Evolutionary conservation across 2,797 vertebrate species (phyloP).

Genomic region (Calcarius lapponicus): DNA sequence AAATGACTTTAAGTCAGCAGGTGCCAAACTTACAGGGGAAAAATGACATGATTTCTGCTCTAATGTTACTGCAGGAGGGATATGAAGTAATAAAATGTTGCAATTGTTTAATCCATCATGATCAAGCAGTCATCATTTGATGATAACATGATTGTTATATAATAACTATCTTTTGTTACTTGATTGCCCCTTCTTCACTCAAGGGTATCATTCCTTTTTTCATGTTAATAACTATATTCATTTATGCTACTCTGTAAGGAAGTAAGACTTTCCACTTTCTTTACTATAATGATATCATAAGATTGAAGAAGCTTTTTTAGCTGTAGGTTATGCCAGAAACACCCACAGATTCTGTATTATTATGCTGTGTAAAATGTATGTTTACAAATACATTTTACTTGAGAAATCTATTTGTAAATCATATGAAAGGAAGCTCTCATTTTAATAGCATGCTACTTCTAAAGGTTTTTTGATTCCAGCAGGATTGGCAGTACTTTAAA

Average conservation of each 20-base stretch:
- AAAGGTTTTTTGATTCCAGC: neutral
- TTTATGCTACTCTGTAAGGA: conserved; percentile 5
- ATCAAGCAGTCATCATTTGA: conserved; percentile 54
- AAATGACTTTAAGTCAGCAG: conserved; percentile 45
- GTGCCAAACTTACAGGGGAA: conserved; percentile 42
- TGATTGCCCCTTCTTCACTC: conserved; percentile 49
- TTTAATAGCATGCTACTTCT: neutral
- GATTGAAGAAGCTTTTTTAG: neutral
- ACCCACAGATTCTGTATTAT: neutral
- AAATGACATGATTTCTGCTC: conserved; percentile 23
- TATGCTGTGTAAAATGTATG: too few species aligned
- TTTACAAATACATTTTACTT: neutral
- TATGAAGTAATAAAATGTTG: conserved; percentile 58
- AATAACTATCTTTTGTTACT: conserved; percentile 58
- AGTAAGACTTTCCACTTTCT: neutral
- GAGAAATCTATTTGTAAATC: neutral
- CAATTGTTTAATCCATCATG: conserved; percentile 65
- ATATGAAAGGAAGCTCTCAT: neutral
- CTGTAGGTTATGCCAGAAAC: neutral
- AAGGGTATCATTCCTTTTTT: conserved; percentile 40
- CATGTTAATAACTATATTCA: conserved; percentile 40
- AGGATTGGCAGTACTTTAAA: neutral
- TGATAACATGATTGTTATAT: conserved; percentile 62
- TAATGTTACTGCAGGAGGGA: conserved; percentile 41
- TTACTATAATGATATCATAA: neutral